Evolutionary conservation across 2,888 invertebrate species (phyloP).

Genomic region (Apamea anceps): DNA sequence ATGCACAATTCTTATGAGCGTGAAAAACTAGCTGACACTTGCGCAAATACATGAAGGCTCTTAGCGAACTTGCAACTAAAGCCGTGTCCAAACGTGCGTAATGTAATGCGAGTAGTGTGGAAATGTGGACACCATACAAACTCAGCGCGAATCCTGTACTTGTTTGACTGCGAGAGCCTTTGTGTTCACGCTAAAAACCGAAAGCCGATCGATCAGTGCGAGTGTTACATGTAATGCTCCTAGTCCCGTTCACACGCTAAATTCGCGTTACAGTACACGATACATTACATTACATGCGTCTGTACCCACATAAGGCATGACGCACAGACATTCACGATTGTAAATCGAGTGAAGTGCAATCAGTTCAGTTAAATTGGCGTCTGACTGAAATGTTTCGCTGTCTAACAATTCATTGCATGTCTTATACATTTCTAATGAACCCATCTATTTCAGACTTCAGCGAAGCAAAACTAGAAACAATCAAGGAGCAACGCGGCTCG

Average conservation of each 20-base stretch:
- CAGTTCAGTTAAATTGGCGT: background rate
- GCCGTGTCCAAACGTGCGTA: too few species aligned
- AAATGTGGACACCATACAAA: background rate
- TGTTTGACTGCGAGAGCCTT: background rate
- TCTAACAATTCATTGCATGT: background rate
- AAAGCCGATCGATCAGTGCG: too few species aligned
- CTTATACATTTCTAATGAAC: background rate
- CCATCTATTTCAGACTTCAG: conserved; percentile 77
- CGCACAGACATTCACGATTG: background rate
- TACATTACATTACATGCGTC: too few species aligned
- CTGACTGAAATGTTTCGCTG: too few species aligned
- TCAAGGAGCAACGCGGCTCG: conserved; percentile 74
- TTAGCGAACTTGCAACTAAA: background rate
- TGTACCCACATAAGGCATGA: too few species aligned
- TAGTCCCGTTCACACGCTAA: too few species aligned
- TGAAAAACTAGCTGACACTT: background rate
- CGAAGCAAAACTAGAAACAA: conserved; percentile 78
- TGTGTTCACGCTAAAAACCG: too few species aligned
- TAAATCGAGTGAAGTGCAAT: background rate
- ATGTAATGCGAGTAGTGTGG: background rate
- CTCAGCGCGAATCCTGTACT: background rate
- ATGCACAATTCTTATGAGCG: background rate
- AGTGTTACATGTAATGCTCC: too few species aligned
- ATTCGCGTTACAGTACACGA: too few species aligned
- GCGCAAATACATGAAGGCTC: too few species aligned